These are phyloP conservation scores for Grus americana DNA, from an alignment of 2,113 vertebrate genomes.

Conservation along the genomic window DNA sequence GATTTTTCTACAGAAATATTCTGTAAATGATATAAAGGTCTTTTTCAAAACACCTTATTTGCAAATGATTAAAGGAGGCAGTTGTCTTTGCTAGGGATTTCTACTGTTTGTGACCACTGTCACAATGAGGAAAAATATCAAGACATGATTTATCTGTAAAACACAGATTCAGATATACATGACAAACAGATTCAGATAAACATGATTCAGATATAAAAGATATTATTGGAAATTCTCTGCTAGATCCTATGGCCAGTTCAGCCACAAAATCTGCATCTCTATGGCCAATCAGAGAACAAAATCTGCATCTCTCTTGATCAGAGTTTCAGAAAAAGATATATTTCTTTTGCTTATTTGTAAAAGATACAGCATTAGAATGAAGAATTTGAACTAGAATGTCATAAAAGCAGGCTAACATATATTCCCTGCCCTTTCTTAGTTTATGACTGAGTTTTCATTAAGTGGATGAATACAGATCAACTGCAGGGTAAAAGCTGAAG, in stretches of 20 bases:
- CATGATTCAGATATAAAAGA: neutral
- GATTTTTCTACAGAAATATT: neutral
- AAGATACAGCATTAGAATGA: neutral
- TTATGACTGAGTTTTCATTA: neutral
- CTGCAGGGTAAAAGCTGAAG: neutral
- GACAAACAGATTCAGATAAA: no score
- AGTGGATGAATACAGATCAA: neutral
- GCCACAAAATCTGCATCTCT: neutral
- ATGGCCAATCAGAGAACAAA: neutral
- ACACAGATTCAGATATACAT: neutral
- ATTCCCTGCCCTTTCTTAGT: neutral
- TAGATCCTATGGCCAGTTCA: neutral
- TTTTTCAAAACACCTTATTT: neutral
- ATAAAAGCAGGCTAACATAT: neutral
- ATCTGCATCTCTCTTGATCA: neutral
- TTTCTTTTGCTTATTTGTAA: neutral
- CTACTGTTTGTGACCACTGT: neutral
- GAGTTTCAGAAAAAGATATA: neutral
- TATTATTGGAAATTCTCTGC: neutral
- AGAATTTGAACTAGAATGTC: neutral
- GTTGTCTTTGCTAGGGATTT: neutral
- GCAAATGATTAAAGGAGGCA: neutral
- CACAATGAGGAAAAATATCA: neutral
- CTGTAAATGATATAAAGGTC: neutral
- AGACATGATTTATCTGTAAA: neutral